Base-by-base conservation (phyloP, 2,113 vertebrate genomes). In the Argyrosomus japonicus region DNA sequence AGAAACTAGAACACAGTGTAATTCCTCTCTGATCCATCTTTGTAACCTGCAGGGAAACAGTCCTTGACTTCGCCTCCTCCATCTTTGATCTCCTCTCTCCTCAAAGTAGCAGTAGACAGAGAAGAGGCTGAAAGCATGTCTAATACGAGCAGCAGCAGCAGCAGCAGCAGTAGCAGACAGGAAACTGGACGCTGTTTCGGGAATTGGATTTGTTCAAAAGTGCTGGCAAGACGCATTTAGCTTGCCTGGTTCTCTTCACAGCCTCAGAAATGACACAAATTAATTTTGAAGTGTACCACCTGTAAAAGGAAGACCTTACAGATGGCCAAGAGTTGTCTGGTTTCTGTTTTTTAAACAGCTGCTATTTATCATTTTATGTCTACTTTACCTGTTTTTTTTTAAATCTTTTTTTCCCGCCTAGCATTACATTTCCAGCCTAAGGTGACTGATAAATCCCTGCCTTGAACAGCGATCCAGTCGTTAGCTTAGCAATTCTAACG, bases 1-100 rank as follows among this genome's bases (percentile, higher is more conserved):
- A 53, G 15, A 81, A 81, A 74, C 40, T 36, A 53, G 62, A 85
- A 54, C 63, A 64, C 21, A 19, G 23, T 72, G 58, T 27, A 67
- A 32, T 65, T 2, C 23, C 77, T 69, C 19, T 62, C 58, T 70
- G 29, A 68, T 63, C 63, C 25, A 29, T 68, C 81, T 69, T 43
- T 77, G 27, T 79, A 72, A 82, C 79, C 68, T 80, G 87, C 64
- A 75, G 74, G 69, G 67, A 81, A 83, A 50, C 45, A 3, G 43
- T 51, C 36, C 25, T 73, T 29, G n/a, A 63, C 77, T 76, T 63
- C 48, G 54, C 76, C 54, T 77, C 45, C 48, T 81, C 67, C 68
- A 65, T 85, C 53, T 83, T 82, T 87, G 75, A 77, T 91, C 70
- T 84, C 48, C 32, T 81, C 47, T 79, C 36, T 67, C 61, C 54